phyloP scores from a whole-genome alignment of 2,797 vertebrate species.

The Coranthus polyacanthus region DNA sequence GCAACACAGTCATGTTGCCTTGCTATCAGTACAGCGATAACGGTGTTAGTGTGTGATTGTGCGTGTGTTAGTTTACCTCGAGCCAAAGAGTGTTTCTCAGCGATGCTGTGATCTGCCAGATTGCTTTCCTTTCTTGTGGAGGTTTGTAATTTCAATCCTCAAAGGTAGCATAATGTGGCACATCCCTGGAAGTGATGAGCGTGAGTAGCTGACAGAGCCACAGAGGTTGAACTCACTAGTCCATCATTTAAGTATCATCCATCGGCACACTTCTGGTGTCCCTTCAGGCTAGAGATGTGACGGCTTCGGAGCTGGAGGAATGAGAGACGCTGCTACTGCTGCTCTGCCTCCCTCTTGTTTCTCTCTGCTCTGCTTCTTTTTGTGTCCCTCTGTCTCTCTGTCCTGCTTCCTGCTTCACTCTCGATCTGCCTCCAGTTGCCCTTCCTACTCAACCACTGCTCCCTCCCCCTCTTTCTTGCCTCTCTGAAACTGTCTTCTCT shows the following conservation, averaged over 20 bases:
- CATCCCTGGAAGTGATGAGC: slow-evolving; percentile 30
- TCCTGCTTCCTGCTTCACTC: slow-evolving; percentile 52
- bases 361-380: slow-evolving; percentile 37
- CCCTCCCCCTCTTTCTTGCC: slow-evolving; percentile 32
- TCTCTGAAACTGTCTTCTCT: slow-evolving; percentile 27
- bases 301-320: slow-evolving; percentile 21
- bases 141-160: slow-evolving; percentile 27
- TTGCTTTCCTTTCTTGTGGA: slow-evolving; percentile 9
- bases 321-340: slow-evolving; percentile 30
- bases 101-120: slow-evolving; percentile 2
- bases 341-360: slow-evolving; percentile 44
- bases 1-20: slow-evolving; percentile 1
- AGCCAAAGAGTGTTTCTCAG: slow-evolving; percentile 37
- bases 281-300: slow-evolving; percentile 24
- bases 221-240: slow-evolving; percentile 12
- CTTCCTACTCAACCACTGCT: slow-evolving; percentile 58
- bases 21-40: slow-evolving; percentile 4
- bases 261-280: neutral
- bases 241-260: slow-evolving; percentile 19
- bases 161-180: neutral
- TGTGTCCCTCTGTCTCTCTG: slow-evolving; percentile 41
- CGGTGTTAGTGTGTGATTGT: neutral
- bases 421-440: slow-evolving; percentile 53
- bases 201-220: neutral
- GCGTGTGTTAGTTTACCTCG: slow-evolving; percentile 60